Evolutionary conservation across 2,797 vertebrate species (phyloP), one percentile per base, ranked within the genome.

Genomic region (Babyrousa celebensis): DNA sequence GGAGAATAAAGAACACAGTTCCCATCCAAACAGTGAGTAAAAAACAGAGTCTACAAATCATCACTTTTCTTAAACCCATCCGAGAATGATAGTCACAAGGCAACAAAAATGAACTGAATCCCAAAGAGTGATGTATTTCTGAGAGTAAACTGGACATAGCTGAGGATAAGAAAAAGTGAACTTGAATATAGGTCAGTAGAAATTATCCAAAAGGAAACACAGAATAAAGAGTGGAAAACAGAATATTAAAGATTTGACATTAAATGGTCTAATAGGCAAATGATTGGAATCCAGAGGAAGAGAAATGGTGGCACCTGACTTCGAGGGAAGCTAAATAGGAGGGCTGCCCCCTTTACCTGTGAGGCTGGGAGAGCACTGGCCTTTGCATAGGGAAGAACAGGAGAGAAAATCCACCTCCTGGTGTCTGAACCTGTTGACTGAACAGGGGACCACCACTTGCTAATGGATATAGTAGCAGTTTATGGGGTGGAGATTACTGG

Each of bases 171-270:
- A 92, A 56, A 80, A 5, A 32, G 72, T 25, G 25, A 74, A 56
- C 67, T 65, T 74, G 56, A 43, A 88, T 20, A 75, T 48, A 70
- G 54, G 27, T 40, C 60, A 68, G 75, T 78, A 56, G 18, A 56
- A 68, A 43, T 60, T 56, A 68, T 65, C n/a, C 14, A 32, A 67
- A 94, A 89, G 48, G 85, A 89, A 83, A 43, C 68, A 88, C 43
- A 75, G 68, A 72, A 43, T 70, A 79, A 75, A 75, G 54, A 85
- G 60, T 27, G 60, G 27, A 65, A 62, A 87, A 40, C 21, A 58
- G 29, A 72, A 25, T 68, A 68, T 11, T n/a, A 9, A 70, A 78
- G 27, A 60, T 8, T 68, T 48, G 48, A 29, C 71, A 71, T 54
- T n/a, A 58, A 67, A 43, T 5, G 4, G 60, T 67, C 43, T 40